Base-by-base conservation (phyloP, 2,888 invertebrate genomes). In the Agrotis clavis region DNA sequence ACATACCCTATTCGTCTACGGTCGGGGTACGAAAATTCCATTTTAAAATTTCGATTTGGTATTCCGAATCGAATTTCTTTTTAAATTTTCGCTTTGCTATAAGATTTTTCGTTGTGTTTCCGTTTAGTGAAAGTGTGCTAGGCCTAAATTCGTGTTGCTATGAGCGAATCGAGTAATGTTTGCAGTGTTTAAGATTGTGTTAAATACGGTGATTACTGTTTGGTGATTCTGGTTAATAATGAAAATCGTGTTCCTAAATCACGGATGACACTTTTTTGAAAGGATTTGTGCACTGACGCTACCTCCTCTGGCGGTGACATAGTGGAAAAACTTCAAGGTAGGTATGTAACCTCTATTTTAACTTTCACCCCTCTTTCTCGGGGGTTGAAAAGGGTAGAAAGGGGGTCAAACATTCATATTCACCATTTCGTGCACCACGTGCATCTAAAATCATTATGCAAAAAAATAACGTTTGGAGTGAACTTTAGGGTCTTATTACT, bases 1-100 rank as follows among this genome's bases (percentile, higher is more conserved):
- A 86, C 82, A 77, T 74, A 82, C 86, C 86, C 86, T 79, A 85
- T 79, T 77, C 70, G 77, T 77, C 79, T 71, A 78, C 83, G 79
- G 68, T 80, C 79, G 78, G 86, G 86, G 87, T 83, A 77, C 73
- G 83, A 85, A 86, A 86, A 83, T 79, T 86, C 78, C 68, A 83
- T 78, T 85, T 69, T 81, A 53, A 56, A 41, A 63, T 64, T 79
- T 72, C 74, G 79, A 71, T 75, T 84, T 53, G 65, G 64, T 64
- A 53, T 77, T 68, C 68, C 41, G 67, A 69, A 73, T 68, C 51
- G 19, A 74, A 77, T 74, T 76, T 69, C 62, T 69, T 65, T 70
- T 71, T 56, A 50, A 25, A 59, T 69, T 62, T 64, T 67, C 70
- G 57, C 7, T 64, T 63, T 45, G 3, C 21, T 47, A 14, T 9